A percentile compares a stretch with the other conserved stretches of the same genome.
These are phyloP conservation scores for Diogma glabrata DNA, from an alignment of 2,888 invertebrate species.

Conservation along the genomic window DNA sequence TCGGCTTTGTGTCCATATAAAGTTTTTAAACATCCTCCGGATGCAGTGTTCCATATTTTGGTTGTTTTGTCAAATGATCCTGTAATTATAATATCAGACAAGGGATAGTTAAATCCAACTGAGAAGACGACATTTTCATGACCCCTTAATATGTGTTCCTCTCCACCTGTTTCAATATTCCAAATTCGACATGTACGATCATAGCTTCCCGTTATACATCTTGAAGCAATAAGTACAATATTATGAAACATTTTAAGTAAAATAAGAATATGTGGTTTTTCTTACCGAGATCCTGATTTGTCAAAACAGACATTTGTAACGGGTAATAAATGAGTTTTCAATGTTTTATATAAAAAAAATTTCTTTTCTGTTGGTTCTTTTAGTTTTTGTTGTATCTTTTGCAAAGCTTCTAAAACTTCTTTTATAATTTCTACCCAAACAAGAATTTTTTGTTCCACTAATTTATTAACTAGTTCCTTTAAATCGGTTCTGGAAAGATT, in stretches of 20 bases:
- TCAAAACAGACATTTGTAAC: slow-evolving; percentile 62
- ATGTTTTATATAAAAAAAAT: slow-evolving; percentile 53
- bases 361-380: slow-evolving; percentile 48
- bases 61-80: slow-evolving; percentile 74
- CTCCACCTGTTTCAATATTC: slow-evolving; percentile 57
- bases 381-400: slow-evolving; percentile 49
- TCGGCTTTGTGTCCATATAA: slow-evolving; percentile 66
- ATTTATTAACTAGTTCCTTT: slow-evolving; percentile 39
- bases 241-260: slow-evolving; percentile 13
- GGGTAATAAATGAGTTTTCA: slow-evolving; percentile 56
- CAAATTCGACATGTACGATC: slow-evolving; percentile 75
- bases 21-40: slow-evolving; percentile 53
- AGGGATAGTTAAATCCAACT: slow-evolving; percentile 64
- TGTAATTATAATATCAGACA: slow-evolving; percentile 60
- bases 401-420: slow-evolving; percentile 48
- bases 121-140: slow-evolving; percentile 75
- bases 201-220: slow-evolving; percentile 72
- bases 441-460: slow-evolving; percentile 42
- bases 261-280: too few relatives aligned
- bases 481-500: slow-evolving; percentile 45
- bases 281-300: slow-evolving; percentile 45
- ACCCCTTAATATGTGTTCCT: slow-evolving; percentile 55
- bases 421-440: slow-evolving; percentile 45
- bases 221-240: slow-evolving; percentile 30
- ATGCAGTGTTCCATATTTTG: slow-evolving; percentile 57